phyloP scores from a whole-genome alignment of 2,888 invertebrate species.

The Drosophila kanekoi region DNA sequence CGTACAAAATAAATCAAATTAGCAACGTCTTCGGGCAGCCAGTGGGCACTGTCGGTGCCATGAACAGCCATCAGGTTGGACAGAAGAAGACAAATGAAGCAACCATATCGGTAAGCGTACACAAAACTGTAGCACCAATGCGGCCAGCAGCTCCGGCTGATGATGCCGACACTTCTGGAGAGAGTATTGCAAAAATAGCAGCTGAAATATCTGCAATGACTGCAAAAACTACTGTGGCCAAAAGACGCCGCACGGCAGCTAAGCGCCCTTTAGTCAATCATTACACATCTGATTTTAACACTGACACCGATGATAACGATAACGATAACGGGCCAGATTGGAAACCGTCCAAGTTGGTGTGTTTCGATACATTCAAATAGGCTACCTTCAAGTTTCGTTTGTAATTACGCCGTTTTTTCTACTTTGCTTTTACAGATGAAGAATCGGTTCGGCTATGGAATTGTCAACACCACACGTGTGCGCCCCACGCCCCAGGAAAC shows the following conservation, averaged over 20 bases:
- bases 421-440: slow-evolving; percentile 1
- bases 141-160: too few relatives aligned
- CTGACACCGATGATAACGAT: slow-evolving; percentile 22
- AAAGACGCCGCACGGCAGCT: not conserved
- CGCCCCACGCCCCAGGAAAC: not conserved
- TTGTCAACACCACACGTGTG: not conserved
- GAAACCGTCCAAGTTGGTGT: not conserved
- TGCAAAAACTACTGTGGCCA: not conserved
- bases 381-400: not conserved
- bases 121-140: too few relatives aligned
- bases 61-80: not conserved
- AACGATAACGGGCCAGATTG: not conserved
- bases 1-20: slow-evolving; percentile 31
- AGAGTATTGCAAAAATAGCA: not conserved
- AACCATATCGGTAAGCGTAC: not conserved
- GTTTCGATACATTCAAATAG: not conserved
- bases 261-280: not conserved
- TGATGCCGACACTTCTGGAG: not conserved
- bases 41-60: not conserved
- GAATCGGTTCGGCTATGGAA: not conserved
- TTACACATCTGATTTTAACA: slow-evolving; percentile 10
- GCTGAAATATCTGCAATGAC: not conserved
- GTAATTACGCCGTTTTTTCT: not conserved
- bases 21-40: slow-evolving; percentile 17
- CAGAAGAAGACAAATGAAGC: not conserved